These are phyloP conservation scores for Vannuccia rotundouncinata DNA, from an alignment of 2,888 invertebrate genomes.

Conservation along the genomic window DNA sequence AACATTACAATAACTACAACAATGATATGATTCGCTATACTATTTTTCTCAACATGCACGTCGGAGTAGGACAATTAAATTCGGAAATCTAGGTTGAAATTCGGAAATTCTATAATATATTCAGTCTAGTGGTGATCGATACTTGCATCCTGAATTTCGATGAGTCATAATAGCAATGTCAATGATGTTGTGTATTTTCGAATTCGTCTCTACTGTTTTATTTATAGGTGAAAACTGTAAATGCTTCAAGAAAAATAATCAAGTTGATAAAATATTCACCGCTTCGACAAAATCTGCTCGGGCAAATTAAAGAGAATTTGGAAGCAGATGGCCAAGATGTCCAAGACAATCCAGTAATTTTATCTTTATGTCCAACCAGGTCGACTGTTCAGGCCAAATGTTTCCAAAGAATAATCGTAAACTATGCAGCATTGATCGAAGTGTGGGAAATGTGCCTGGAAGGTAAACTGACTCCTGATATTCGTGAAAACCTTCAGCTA, in stretches of 20 bases:
- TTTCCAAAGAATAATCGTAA: constrained; percentile 11
- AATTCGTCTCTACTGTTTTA: not conserved
- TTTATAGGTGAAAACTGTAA: not conserved
- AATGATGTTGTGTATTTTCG: not conserved
- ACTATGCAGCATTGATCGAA: constrained; percentile 26
- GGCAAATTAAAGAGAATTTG: constrained; percentile 9
- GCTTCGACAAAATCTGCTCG: constrained; percentile 18
- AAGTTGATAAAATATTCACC: constrained; percentile 28
- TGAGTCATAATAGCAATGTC: not conserved
- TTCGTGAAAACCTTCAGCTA: constrained; percentile 26
- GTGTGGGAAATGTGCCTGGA: constrained; percentile 24
- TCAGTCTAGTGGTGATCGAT: not conserved
- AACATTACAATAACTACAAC: too few species aligned
- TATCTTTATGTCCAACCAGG: constrained; percentile 29
- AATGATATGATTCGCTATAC: too few species aligned
- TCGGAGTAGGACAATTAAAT: too few species aligned
- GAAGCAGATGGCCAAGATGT: constrained; percentile 29
- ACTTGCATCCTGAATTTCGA: not conserved
- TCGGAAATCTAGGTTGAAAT: too few species aligned
- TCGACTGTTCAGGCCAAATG: constrained; percentile 21
- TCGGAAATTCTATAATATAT: too few species aligned
- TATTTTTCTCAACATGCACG: too few species aligned
- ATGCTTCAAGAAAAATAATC: constrained; percentile 19
- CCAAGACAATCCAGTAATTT: constrained; percentile 6
- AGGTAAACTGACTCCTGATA: constrained; percentile 14